Evolutionary conservation across 2,113 vertebrate genomes (phyloP).

Genomic region (Cynoglossus semilaevis): DNA sequence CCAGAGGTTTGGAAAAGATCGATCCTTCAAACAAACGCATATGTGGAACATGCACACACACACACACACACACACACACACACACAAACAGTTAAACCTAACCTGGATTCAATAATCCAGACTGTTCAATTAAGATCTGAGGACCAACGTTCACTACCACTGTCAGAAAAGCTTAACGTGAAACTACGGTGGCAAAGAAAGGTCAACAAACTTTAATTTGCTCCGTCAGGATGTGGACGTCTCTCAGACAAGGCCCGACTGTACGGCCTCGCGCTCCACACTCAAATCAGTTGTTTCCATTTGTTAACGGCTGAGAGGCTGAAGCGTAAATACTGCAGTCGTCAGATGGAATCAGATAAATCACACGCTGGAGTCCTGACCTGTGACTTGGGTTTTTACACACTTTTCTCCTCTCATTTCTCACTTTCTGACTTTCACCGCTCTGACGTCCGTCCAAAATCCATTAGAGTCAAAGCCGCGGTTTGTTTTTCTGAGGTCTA

Average conservation of each 20-base stretch:
- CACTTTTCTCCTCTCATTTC: slow-evolving; percentile 5
- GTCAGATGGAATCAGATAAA: slow-evolving; percentile 20
- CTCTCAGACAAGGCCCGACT: slow-evolving; percentile 21
- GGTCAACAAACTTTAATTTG: slow-evolving; percentile 38
- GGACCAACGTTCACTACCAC: slow-evolving; percentile 22
- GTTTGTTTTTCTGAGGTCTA: neutral
- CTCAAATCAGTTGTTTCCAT: slow-evolving; percentile 45
- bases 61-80: slow-evolving; percentile 29
- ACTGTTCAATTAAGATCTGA: slow-evolving; percentile 46
- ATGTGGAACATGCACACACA: slow-evolving; percentile 32
- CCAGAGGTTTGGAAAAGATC: slow-evolving; percentile 26
- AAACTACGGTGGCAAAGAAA: slow-evolving; percentile 28
- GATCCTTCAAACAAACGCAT: slow-evolving; percentile 61
- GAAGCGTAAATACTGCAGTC: slow-evolving; percentile 21
- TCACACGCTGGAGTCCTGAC: neutral
- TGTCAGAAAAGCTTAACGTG: slow-evolving; percentile 46
- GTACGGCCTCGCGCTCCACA: slow-evolving; percentile 24
- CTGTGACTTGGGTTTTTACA: neutral
- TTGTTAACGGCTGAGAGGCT: slow-evolving; percentile 14
- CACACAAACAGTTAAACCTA: slow-evolving; percentile 11
- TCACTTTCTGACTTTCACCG: neutral
- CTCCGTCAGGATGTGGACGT: slow-evolving; percentile 32
- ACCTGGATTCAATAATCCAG: slow-evolving; percentile 59
- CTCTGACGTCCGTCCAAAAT: neutral
- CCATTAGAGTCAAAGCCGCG: neutral